These are phyloP conservation scores for Nixonia krombeini DNA, from an alignment of 1,140 invertebrate species.

Conservation along the genomic window DNA sequence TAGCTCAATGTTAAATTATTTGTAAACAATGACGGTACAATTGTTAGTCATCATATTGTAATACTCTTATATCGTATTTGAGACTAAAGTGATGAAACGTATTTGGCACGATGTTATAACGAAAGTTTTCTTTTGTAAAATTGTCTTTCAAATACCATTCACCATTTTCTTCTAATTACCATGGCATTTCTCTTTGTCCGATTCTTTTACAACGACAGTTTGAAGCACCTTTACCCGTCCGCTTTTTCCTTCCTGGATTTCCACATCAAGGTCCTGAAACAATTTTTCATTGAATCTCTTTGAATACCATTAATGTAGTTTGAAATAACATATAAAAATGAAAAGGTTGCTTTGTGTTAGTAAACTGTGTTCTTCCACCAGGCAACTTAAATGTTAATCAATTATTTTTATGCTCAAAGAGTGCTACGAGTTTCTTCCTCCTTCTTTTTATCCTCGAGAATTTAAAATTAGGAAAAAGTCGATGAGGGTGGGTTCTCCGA, in stretches of 20 bases:
- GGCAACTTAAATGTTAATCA: too few species aligned
- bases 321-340: too few species aligned
- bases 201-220: too few species aligned
- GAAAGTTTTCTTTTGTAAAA: neutral
- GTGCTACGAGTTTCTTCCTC: neutral
- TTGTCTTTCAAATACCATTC: neutral
- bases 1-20: neutral
- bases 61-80: neutral
- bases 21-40: neutral
- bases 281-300: too few species aligned
- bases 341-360: too few species aligned
- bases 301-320: too few species aligned
- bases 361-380: too few species aligned
- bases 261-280: neutral
- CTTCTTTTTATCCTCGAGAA: too few species aligned
- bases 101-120: conserved; percentile 3
- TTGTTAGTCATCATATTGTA: neutral
- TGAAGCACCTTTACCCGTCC: neutral
- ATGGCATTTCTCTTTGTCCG: neutral
- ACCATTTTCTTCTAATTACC: neutral
- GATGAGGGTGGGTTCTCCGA: too few species aligned
- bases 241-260: neutral
- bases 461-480: neutral
- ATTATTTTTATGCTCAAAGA: neutral
- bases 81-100: neutral